A percentile compares a stretch with the other conserved stretches of the same genome.
Evolutionary conservation across 2,888 invertebrate genomes (phyloP).

Genomic region (Deroplatys truncata): DNA sequence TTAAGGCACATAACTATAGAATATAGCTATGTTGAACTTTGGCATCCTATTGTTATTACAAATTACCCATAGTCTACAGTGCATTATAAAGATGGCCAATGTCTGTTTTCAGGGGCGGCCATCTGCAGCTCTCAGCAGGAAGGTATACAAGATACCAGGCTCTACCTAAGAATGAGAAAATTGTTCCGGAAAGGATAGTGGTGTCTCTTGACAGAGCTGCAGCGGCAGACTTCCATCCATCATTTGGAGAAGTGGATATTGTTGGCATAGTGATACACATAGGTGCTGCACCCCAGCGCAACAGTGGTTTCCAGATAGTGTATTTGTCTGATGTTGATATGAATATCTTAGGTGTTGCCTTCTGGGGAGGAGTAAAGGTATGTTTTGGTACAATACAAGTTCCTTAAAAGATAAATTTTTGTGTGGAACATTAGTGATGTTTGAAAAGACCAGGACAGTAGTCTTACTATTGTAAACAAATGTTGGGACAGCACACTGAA

Average conservation of each 20-base stretch:
- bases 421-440: background rate
- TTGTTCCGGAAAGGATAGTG: conserved; percentile 30
- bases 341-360: conserved; percentile 52
- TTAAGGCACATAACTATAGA: too few species aligned
- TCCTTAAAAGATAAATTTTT: background rate
- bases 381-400: background rate
- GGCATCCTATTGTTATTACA: background rate
- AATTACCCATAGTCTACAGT: background rate
- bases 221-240: conserved; percentile 42
- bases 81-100: conserved; percentile 33
- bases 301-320: conserved; percentile 49
- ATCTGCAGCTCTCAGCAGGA: conserved; percentile 54
- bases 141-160: conserved; percentile 49
- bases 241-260: conserved; percentile 69
- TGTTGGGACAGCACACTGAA: background rate
- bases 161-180: conserved; percentile 34
- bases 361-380: conserved; percentile 52
- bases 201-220: conserved; percentile 49
- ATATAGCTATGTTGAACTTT: too few species aligned
- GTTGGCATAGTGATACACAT: conserved; percentile 62
- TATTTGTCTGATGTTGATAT: conserved; percentile 55
- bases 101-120: conserved; percentile 46
- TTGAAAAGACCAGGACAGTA: background rate
- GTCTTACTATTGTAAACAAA: background rate
- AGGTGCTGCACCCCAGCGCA: conserved; percentile 46